Percentiles rank a stretch among this genome's conserved stretches.
These are phyloP conservation scores for Megathymus violae DNA, from an alignment of 1,140 invertebrate genomes.

Conservation along the genomic window DNA sequence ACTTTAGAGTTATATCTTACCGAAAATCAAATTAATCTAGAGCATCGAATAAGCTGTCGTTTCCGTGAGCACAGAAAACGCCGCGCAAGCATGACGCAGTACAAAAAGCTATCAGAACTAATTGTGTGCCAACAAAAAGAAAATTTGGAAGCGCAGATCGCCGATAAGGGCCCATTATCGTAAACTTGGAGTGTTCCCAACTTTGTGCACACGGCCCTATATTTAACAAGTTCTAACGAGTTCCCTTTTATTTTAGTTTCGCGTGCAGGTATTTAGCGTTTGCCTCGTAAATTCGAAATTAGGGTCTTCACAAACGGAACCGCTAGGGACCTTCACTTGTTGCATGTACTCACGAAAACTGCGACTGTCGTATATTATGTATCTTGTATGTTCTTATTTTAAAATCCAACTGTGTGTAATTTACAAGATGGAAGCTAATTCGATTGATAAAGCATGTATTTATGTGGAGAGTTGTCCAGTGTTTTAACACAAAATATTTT, in stretches of 20 bases:
- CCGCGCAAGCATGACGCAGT: conserved; percentile 63
- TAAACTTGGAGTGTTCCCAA: conserved; percentile 69
- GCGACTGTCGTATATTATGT: too few relatives aligned
- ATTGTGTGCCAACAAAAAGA: conserved; percentile 76
- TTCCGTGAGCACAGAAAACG: conserved; percentile 17
- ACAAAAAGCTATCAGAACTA: conserved; percentile 73
- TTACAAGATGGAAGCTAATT: too few relatives aligned
- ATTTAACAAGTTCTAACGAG: conserved; percentile 75
- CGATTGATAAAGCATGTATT: too few relatives aligned
- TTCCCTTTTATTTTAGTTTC: conserved; percentile 68
- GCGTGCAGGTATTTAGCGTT: conserved; percentile 59
- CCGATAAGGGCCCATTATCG: conserved; percentile 71
- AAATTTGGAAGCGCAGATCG: conserved; percentile 65
- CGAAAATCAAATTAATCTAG: not conserved
- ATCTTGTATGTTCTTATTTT: too few relatives aligned
- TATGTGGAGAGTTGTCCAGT: too few relatives aligned
- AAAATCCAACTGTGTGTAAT: too few relatives aligned
- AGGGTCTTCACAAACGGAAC: not conserved
- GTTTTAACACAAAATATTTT: too few relatives aligned
- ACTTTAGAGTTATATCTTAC: too few relatives aligned
- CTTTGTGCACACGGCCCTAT: conserved; percentile 61
- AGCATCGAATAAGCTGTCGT: not conserved
- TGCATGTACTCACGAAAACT: not conserved
- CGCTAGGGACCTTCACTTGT: not conserved
- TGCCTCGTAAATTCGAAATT: conserved; percentile 15